Evolutionary conservation across 2,113 vertebrate species (phyloP), one percentile per base, ranked within the genome.

Genomic region (Thunnus maccoyii): DNA sequence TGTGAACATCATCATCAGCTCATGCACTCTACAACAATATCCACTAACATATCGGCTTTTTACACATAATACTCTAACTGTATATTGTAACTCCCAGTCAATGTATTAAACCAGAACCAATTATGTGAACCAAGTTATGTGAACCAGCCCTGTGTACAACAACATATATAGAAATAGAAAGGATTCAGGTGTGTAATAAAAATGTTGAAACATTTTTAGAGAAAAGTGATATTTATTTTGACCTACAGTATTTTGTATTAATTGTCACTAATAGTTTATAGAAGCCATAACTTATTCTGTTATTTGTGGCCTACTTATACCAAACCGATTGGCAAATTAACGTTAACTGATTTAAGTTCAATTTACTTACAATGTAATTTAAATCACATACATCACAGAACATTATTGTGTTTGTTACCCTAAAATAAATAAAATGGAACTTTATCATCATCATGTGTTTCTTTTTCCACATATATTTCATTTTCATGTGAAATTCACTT

Each of bases 1-100:
- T 97, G 82, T 99, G 88, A 94, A 89, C 60, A 52, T 41, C 48
- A 22, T 61, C 36, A 32, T 27, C 62, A 58, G 50, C 71, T 70
- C 6, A 50, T 46, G 63, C 75, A 51, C 48, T 41, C 6, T 58
- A 46, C 62, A 78, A 52, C 47, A 68, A 16, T 25, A 54, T 32
- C 5, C 2, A 2, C 51, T 51, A 64, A 65, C 64, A 66, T 56
- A 50, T 36, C 0, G 1, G 66, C 70, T 84, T 79, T 70, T 46
- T 15, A 80, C 44, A 32, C 27, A 44, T 66, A 51, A 74, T 54
- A 64, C 16, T 74, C 5, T 64, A 47, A 70, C 58, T 73, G 17
- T 77, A 69, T 17, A 47, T 18, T 72, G 36, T 72, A 74, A 60
- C 70, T 58, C 68, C 41, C 48, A 32, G 47, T 52, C 18, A 58